A percentile compares a stretch with the other conserved stretches of the same genome.
Evolutionary conservation across 2,113 vertebrate genomes (phyloP).

Genomic region (Ophthalmolycus amberensis): DNA sequence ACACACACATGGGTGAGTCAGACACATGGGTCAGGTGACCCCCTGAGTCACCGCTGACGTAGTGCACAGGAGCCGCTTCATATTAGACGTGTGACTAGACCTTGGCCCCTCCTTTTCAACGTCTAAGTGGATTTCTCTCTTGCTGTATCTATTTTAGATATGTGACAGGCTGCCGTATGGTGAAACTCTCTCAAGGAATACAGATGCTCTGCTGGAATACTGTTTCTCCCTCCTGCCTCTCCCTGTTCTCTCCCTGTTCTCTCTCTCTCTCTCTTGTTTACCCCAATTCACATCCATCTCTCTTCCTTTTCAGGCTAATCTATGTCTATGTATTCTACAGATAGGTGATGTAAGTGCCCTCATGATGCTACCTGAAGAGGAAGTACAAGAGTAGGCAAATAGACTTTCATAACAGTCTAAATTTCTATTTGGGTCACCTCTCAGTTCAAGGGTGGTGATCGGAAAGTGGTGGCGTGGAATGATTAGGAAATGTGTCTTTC

Average conservation of each 20-base stretch:
- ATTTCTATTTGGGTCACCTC: slow-evolving; percentile 42
- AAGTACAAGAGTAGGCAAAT: slow-evolving; percentile 45
- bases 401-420: slow-evolving; percentile 29
- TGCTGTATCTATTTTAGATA: slow-evolving; percentile 38
- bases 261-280: background rate
- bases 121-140: slow-evolving; percentile 42
- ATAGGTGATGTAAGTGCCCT: slow-evolving; percentile 25
- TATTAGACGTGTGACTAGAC: slow-evolving; percentile 59
- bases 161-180: slow-evolving; percentile 59
- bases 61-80: slow-evolving; percentile 19
- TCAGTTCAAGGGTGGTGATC: slow-evolving; percentile 26
- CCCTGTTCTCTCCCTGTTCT: background rate
- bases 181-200: slow-evolving; percentile 57
- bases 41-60: slow-evolving; percentile 70
- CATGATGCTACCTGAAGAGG: slow-evolving; percentile 30
- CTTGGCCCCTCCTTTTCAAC: slow-evolving; percentile 29
- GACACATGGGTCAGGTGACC: slow-evolving; percentile 56
- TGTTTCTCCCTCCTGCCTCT: background rate
- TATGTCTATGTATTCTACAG: slow-evolving; percentile 40
- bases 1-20: slow-evolving; percentile 69
- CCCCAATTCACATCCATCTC: background rate
- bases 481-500: slow-evolving; percentile 43
- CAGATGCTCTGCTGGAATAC: slow-evolving; percentile 47
- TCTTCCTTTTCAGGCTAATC: slow-evolving; percentile 5
- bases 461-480: slow-evolving; percentile 49